phyloP scores from a whole-genome alignment of 2,888 invertebrate genomes.

The Mayetiola destructor region DNA sequence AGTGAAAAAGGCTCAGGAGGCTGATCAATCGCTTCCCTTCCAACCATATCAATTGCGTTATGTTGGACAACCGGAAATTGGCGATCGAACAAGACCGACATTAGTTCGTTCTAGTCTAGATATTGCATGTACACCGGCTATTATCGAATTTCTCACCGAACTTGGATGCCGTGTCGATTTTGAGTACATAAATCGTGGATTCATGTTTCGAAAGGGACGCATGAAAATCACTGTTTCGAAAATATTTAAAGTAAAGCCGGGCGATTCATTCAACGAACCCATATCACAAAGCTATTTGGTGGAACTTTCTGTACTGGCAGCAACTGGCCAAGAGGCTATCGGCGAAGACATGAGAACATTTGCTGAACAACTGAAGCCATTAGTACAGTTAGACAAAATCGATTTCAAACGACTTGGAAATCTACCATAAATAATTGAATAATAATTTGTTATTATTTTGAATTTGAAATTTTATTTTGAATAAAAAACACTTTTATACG shows the following conservation, averaged over 20 bases:
- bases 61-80: constrained; percentile 80
- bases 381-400: constrained; percentile 84
- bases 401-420: constrained; percentile 61
- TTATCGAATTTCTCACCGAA: constrained; percentile 83
- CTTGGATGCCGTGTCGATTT: constrained; percentile 83
- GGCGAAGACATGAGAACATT: constrained; percentile 92
- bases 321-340: constrained; percentile 83
- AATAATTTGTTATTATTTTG: neutral
- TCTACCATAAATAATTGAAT: constrained; percentile 22
- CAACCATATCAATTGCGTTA: constrained; percentile 69
- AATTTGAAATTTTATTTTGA: neutral
- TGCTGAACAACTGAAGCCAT: constrained; percentile 83
- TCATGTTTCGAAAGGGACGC: constrained; percentile 88
- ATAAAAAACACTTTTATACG: neutral
- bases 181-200: constrained; percentile 85
- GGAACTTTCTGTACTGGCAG: constrained; percentile 77
- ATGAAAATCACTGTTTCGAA: constrained; percentile 96
- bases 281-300: constrained; percentile 87
- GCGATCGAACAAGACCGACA: constrained; percentile 77
- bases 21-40: constrained; percentile 24
- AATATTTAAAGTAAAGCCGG: constrained; percentile 69
- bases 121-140: constrained; percentile 77
- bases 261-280: constrained; percentile 56
- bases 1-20: constrained; percentile 69
- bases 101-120: constrained; percentile 85